Base-by-base conservation (phyloP, 2,113 vertebrate species). In the Hydropotes inermis region DNA sequence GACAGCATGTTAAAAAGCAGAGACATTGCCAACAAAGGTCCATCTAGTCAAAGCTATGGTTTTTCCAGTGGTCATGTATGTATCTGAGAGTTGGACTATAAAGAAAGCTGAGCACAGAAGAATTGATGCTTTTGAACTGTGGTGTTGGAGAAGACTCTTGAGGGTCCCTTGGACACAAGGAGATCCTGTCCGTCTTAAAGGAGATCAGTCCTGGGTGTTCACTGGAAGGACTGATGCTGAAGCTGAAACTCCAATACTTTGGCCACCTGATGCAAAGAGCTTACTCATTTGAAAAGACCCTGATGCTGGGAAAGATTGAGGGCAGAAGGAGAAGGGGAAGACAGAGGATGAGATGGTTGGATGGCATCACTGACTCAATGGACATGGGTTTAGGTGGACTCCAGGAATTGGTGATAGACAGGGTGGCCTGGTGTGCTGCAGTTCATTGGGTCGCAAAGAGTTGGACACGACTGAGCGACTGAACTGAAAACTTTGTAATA, bases 401-500 rank as follows among this genome's bases (percentile, higher is more conserved):
- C n/a, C 0, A 1, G 19, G 1, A 70, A 5, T 6, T 39, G n/a
- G 19, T 70, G n/a, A 70, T 70, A 1, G n/a, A 70, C 19, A 70
- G n/a, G 67, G 19, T 3, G 19, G n/a, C 19, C n/a, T 70, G 19
- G 67, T 6, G 10, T 70, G 67, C 10, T 70, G n/a, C 0, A 0
- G 2, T 70, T 39, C 67, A 70, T 13, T 10, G 67, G 19, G 67
- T 70, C 0, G 0, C 67, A 39, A 39, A 70, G n/a, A 70, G n/a
- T 70, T 0, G 0, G 67, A 70, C n/a, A 70, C 1, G 5, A 39
- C 19, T 39, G 67, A 70, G n/a, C 0, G 19, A 23, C 19, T 39
- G n/a, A 23, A 55, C n/a, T 14, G 36, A 36, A 39, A 67, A 81
- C 16, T 52, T 50, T 33, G 5, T 52, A 81, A 13, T 50, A 50